Percentiles rank a stretch among this genome's conserved stretches.
Evolutionary conservation across 2,113 vertebrate genomes (phyloP).

Genomic region (Dissostichus mawsoni): DNA sequence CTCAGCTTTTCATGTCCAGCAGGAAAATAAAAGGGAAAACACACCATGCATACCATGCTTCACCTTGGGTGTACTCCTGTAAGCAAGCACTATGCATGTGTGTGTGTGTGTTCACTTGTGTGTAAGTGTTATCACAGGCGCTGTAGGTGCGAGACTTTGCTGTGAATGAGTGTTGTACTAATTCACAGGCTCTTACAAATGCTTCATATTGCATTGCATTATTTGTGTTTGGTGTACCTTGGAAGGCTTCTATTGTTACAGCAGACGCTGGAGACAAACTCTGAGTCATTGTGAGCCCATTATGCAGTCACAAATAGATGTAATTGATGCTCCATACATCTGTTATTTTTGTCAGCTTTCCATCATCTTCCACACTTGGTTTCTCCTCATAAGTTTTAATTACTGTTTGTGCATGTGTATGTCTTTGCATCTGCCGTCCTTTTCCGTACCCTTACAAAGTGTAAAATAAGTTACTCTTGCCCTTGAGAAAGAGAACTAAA

Average conservation of each 20-base stretch:
- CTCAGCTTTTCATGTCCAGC: slow-evolving; percentile 1
- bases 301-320: neutral
- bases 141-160: slow-evolving; percentile 71
- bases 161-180: slow-evolving; percentile 49
- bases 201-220: slow-evolving; percentile 35
- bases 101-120: slow-evolving; percentile 40
- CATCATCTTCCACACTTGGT: neutral
- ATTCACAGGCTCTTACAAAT: slow-evolving; percentile 44
- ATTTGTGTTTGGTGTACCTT: slow-evolving; percentile 48
- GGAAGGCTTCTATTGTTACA: slow-evolving; percentile 34
- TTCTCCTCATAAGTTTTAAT: neutral
- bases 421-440: neutral
- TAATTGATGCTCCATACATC: neutral
- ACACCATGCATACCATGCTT: slow-evolving; percentile 2
- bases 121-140: slow-evolving; percentile 68
- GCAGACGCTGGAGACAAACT: slow-evolving; percentile 40
- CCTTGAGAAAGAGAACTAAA: neutral
- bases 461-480: neutral
- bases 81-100: slow-evolving; percentile 20
- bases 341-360: neutral
- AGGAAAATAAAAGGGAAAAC: neutral
- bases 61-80: neutral
- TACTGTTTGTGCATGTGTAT: neutral
- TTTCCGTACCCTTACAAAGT: neutral
- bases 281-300: slow-evolving; percentile 15